Conservation (phyloP, 2,797 vertebrate genomes). For the Myotis findleyi region DNA sequence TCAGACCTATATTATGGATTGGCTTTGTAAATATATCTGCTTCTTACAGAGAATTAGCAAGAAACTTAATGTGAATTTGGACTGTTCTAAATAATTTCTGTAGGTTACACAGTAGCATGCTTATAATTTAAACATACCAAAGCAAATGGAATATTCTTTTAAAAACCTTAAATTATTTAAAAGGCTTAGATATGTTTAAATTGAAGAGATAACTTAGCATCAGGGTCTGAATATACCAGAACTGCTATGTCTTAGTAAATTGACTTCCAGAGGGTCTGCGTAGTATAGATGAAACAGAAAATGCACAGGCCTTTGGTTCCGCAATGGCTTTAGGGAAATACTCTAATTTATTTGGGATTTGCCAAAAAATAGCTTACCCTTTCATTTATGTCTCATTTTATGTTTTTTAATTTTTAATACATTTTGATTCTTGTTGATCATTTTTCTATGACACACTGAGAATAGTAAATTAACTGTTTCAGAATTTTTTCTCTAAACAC, state of each 20-base stretch:
- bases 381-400: conserved; percentile 54
- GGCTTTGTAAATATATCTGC: not conserved
- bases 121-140: not conserved
- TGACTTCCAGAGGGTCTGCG: not conserved
- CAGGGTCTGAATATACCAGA: not conserved
- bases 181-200: conserved; percentile 10
- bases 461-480: conserved; percentile 53
- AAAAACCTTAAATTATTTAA: not conserved
- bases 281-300: conserved; percentile 49
- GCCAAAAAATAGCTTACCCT: conserved; percentile 59
- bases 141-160: not conserved
- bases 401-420: conserved; percentile 71
- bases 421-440: conserved; percentile 39
- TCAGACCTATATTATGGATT: not conserved
- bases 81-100: conserved; percentile 36
- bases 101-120: not conserved
- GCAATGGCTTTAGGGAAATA: not conserved
- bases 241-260: conserved; percentile 29
- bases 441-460: conserved; percentile 60
- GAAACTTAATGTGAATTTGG: conserved; percentile 29
- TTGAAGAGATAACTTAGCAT: not conserved
- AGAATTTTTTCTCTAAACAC: conserved; percentile 37
- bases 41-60: conserved; percentile 41
- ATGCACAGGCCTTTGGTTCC: conserved; percentile 16
- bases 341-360: conserved; percentile 67